phyloP scores from a whole-genome alignment of 2,888 invertebrate genomes.

The Melitaea athalia region DNA sequence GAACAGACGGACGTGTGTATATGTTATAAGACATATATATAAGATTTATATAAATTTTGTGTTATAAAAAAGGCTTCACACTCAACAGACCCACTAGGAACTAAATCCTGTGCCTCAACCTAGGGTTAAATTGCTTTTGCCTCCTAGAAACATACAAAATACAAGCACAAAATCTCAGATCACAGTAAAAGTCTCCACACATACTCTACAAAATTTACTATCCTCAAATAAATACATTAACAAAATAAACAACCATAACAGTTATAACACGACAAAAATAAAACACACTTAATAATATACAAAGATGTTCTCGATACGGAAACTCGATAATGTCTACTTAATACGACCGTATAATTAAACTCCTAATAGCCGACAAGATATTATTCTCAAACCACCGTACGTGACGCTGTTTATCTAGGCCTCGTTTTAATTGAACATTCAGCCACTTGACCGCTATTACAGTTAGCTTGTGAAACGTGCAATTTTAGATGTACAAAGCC shows the following conservation, averaged over 20 bases:
- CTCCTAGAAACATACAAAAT: too few species aligned
- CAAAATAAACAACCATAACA: not conserved
- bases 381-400: constrained; percentile 59
- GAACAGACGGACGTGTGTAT: too few species aligned
- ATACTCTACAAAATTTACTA: too few species aligned
- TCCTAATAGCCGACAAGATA: constrained; percentile 65
- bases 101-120: too few species aligned
- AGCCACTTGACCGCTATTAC: constrained; percentile 50
- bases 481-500: constrained; percentile 29
- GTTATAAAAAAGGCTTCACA: too few species aligned
- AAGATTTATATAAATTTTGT: too few species aligned
- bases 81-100: too few species aligned
- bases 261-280: not conserved
- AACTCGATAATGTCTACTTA: constrained; percentile 22
- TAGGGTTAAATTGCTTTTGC: too few species aligned
- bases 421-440: constrained; percentile 71
- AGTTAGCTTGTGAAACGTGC: constrained; percentile 33
- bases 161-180: too few species aligned
- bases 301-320: constrained; percentile 14
- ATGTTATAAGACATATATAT: too few species aligned
- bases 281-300: not conserved
- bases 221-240: too few species aligned
- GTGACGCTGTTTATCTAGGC: constrained; percentile 67
- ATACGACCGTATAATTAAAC: constrained; percentile 45
- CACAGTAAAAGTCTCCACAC: too few species aligned